Percentiles rank a stretch among this genome's conserved stretches.
Evolutionary conservation across 2,888 invertebrate species (phyloP).

Genomic region (Cheilosia impressa): DNA sequence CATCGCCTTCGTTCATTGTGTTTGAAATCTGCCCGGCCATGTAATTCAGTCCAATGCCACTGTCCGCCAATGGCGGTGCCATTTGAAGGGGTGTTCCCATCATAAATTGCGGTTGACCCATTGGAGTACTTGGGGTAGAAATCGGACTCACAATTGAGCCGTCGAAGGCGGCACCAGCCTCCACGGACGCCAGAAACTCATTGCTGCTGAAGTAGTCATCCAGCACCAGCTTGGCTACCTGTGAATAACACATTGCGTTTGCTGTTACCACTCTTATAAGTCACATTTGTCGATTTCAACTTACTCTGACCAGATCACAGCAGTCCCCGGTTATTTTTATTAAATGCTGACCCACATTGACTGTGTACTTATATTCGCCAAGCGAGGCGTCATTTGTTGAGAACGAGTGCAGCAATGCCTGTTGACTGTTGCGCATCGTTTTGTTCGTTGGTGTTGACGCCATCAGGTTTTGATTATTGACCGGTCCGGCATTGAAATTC

Average conservation of each 20-base stretch:
- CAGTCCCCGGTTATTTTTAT: constrained; percentile 94
- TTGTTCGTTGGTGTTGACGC: constrained; percentile 80
- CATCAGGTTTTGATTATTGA: constrained; percentile 65
- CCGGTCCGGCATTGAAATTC: constrained; percentile 82
- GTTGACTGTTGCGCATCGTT: constrained; percentile 82
- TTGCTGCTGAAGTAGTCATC: constrained; percentile 91
- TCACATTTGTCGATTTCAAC: constrained; percentile 73
- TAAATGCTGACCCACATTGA: constrained; percentile 91
- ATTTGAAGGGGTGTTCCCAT: constrained; percentile 79
- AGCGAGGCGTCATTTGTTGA: constrained; percentile 93
- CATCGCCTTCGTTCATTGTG: constrained; percentile 81
- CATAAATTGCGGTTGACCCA: constrained; percentile 80
- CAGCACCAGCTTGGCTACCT: constrained; percentile 94
- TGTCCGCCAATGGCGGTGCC: constrained; percentile 81
- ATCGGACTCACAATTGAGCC: constrained; percentile 81
- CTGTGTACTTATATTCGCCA: constrained; percentile 95
- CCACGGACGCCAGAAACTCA: constrained; percentile 83
- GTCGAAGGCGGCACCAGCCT: constrained; percentile 83
- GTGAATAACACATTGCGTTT: constrained; percentile 43
- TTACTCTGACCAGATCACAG: constrained; percentile 92
- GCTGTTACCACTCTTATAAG: not conserved
- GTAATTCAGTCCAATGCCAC: constrained; percentile 83
- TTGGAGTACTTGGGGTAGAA: constrained; percentile 81
- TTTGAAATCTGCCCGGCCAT: constrained; percentile 79
- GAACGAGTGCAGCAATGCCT: constrained; percentile 89